Conservation (phyloP, 2,113 vertebrate species). For the Pituophis catenifer region DNA sequence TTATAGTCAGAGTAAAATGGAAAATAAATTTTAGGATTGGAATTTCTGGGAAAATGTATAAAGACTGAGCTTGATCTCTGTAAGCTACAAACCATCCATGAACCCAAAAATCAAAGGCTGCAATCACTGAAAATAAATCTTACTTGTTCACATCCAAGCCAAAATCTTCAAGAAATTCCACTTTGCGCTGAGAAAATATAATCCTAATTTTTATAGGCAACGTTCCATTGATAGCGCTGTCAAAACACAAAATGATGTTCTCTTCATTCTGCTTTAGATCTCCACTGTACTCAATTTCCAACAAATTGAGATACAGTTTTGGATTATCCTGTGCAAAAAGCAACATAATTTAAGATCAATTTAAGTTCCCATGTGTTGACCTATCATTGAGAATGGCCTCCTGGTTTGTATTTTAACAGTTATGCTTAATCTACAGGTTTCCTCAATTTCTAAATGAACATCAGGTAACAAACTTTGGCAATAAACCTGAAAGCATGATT, state of each 20-base stretch:
- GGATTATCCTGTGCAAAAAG: slow-evolving; percentile 78
- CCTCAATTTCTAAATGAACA: neutral
- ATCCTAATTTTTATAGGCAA: slow-evolving; percentile 87
- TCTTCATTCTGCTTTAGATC: slow-evolving; percentile 90
- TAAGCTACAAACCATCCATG: neutral
- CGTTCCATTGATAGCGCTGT: slow-evolving; percentile 83
- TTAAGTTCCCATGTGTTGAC: neutral
- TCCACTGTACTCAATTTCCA: slow-evolving; percentile 92
- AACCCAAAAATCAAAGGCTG: rapidly evolving
- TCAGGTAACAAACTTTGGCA: neutral
- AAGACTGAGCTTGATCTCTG: neutral
- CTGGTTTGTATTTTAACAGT: neutral
- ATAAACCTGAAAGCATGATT: neutral
- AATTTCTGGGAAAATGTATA: neutral
- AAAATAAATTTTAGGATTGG: too few relatives aligned
- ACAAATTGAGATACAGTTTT: slow-evolving; percentile 92
- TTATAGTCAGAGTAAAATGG: neutral
- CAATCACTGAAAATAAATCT: slow-evolving; percentile 42
- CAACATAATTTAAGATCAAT: neutral
- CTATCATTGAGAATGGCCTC: neutral
- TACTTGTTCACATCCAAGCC: slow-evolving; percentile 93
- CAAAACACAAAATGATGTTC: slow-evolving; percentile 89
- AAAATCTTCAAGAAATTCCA: slow-evolving; percentile 98
- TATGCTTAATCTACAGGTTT: neutral
- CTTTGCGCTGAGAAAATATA: slow-evolving; percentile 93